Evolutionary conservation across 2,888 invertebrate genomes (phyloP).

Genomic region (Pyrgus malvae): DNA sequence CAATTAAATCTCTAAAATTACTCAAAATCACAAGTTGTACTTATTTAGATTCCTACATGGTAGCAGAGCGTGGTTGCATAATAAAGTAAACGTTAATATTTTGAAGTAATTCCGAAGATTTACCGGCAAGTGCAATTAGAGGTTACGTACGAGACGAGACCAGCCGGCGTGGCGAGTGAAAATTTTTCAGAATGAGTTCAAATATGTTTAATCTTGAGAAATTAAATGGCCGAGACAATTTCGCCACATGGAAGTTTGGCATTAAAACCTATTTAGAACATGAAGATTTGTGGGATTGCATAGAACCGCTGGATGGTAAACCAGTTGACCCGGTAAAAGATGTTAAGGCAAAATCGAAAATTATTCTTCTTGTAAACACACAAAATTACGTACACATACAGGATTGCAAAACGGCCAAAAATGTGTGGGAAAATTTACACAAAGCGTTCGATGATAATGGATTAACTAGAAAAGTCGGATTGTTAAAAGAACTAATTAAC

Average conservation of each 20-base stretch:
- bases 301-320: neutral
- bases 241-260: slow-evolving; percentile 1
- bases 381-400: slow-evolving; percentile 33
- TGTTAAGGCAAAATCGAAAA: slow-evolving; percentile 28
- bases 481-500: neutral
- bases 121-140: no score
- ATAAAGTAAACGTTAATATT: no score
- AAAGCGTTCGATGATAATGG: slow-evolving; percentile 36
- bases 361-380: slow-evolving; percentile 31
- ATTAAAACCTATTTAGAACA: slow-evolving; percentile 27
- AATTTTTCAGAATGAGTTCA: no score
- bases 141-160: no score
- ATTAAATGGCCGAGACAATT: neutral
- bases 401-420: slow-evolving; percentile 28
- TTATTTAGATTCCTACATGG: no score
- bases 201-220: slow-evolving; percentile 2
- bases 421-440: slow-evolving; percentile 30
- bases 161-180: no score
- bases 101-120: no score
- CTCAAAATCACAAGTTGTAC: no score
- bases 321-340: slow-evolving; percentile 19
- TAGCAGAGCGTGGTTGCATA: no score
- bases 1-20: no score
- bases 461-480: slow-evolving; percentile 3
- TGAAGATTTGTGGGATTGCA: slow-evolving; percentile 32